Evolutionary conservation across 1,140 invertebrate genomes (phyloP).

Genomic region (Glossosoma conforme): DNA sequence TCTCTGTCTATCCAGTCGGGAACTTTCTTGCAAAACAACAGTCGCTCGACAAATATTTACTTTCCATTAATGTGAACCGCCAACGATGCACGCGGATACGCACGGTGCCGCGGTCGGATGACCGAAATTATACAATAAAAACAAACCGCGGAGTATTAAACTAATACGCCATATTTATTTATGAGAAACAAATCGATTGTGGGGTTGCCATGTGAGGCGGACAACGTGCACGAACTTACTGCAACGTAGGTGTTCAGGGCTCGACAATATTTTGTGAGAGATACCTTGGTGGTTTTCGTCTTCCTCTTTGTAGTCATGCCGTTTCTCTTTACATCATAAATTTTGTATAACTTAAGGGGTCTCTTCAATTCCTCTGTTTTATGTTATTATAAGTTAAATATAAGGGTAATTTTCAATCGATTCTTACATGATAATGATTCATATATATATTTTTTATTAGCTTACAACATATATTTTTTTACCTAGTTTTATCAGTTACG

Average conservation of each 20-base stretch:
- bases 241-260: neutral
- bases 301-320: no score
- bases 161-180: slow-evolving; percentile 26
- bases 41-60: neutral
- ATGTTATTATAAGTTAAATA: no score
- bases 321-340: no score
- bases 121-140: slow-evolving; percentile 17
- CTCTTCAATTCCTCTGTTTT: no score
- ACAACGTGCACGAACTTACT: neutral
- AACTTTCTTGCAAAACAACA: slow-evolving; percentile 14
- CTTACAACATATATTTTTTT: no score
- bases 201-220: slow-evolving; percentile 8
- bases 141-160: slow-evolving; percentile 16
- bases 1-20: slow-evolving; percentile 12
- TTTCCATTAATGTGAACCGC: slow-evolving; percentile 19
- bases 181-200: slow-evolving; percentile 21
- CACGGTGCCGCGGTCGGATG: slow-evolving; percentile 2
- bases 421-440: no score
- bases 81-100: slow-evolving; percentile 1
- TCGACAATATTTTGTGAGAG: no score
- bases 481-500: no score
- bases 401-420: no score
- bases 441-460: no score
- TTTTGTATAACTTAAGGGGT: neutral
- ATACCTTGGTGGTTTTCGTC: no score